A percentile compares a stretch with the other conserved stretches of the same genome.
These are phyloP conservation scores for Eolophus roseicapilla DNA, from an alignment of 2,113 vertebrate species.

Conservation along the genomic window DNA sequence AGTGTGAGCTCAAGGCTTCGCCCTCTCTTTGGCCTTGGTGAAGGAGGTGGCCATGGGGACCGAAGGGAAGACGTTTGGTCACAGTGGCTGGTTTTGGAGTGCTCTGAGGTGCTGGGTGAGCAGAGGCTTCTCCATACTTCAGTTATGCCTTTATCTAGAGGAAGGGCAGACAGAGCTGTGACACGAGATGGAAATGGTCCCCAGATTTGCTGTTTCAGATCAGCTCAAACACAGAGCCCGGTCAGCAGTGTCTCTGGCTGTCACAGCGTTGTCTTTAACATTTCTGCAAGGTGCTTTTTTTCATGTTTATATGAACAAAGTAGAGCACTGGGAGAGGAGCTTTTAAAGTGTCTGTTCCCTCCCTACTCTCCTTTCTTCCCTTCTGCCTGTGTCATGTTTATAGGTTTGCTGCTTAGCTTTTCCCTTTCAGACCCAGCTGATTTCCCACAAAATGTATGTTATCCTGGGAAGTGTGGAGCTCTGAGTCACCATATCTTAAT, in stretches of 20 bases:
- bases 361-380: not conserved
- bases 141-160: not conserved
- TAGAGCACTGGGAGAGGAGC: not conserved
- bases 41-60: not conserved
- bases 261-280: not conserved
- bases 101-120: not conserved
- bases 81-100: accelerated
- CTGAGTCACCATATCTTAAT: not conserved
- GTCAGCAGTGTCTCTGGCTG: not conserved
- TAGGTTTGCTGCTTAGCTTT: not conserved
- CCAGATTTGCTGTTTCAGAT: not conserved
- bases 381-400: not conserved
- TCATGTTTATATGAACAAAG: not conserved
- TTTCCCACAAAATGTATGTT: not conserved
- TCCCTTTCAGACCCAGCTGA: not conserved
- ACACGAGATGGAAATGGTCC: accelerated
- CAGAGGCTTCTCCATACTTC: not conserved
- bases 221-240: not conserved
- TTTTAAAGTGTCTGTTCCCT: constrained; percentile 28
- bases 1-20: not conserved
- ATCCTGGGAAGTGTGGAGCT: not conserved
- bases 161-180: not conserved
- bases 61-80: accelerated
- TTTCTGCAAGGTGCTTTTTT: not conserved
- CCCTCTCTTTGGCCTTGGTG: not conserved